These are phyloP conservation scores for Artibeus lituratus DNA, from an alignment of 2,797 vertebrate species.

Conservation along the genomic window DNA sequence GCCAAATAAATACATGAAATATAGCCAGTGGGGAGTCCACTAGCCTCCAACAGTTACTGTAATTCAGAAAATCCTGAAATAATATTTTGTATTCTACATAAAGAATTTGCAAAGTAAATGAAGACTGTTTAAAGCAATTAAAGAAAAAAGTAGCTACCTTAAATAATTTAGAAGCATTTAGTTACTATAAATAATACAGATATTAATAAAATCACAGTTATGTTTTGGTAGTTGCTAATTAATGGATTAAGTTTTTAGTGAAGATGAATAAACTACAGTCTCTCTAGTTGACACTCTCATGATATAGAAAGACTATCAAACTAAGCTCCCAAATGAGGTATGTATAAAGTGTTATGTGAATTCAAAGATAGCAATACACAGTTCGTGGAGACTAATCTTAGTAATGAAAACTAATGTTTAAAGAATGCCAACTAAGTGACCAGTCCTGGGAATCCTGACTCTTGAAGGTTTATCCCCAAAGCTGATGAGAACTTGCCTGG, in stretches of 20 bases:
- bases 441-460: not conserved
- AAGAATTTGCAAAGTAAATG: not conserved
- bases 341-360: not conserved
- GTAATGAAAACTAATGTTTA: not conserved
- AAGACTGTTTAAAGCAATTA: slow-evolving; percentile 35
- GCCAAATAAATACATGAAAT: slow-evolving; percentile 39
- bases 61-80: slow-evolving; percentile 40
- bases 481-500: not conserved
- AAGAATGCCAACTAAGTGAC: not conserved
- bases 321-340: not conserved
- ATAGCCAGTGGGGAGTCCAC: not conserved
- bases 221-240: slow-evolving; percentile 22
- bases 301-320: not conserved
- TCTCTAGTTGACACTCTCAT: not conserved
- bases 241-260: not conserved
- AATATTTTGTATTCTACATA: slow-evolving; percentile 35
- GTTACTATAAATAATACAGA: slow-evolving; percentile 7
- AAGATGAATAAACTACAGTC: not conserved
- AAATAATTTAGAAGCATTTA: slow-evolving; percentile 27
- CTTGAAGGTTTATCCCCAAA: not conserved
- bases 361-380: not conserved
- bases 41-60: slow-evolving; percentile 22
- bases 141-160: not conserved
- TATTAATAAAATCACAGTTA: not conserved
- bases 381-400: not conserved